Evolutionary conservation across 37 sponge, comb jelly and placozoan genomes (phyloP).

Genomic region (Crambe crambe): DNA sequence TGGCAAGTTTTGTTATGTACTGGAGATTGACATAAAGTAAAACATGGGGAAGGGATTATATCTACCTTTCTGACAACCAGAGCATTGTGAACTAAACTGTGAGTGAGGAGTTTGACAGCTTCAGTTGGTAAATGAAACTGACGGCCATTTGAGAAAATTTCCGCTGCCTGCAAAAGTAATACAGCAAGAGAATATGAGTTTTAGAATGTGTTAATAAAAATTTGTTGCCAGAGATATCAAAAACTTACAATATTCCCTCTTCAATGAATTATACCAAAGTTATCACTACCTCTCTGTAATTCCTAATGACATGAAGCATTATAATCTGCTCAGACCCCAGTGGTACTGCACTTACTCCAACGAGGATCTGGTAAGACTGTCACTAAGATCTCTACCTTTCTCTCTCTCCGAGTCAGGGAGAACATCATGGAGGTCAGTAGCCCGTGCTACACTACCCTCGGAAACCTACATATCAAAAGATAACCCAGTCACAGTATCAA

Average conservation of each 20-base stretch:
- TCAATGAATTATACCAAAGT: slow-evolving; percentile 42
- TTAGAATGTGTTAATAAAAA: no score
- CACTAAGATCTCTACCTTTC: neutral
- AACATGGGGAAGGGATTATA: no score
- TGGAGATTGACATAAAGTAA: no score
- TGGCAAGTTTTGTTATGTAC: no score
- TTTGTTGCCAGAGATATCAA: no score
- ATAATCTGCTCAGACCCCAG: neutral
- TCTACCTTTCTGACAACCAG: slow-evolving; percentile 76
- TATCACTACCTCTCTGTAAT: slow-evolving; percentile 14
- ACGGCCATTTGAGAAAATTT: slow-evolving; percentile 45
- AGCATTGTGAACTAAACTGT: slow-evolving; percentile 56
- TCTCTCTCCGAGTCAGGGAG: neutral
- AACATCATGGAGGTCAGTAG: slow-evolving; percentile 2
- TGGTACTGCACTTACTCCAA: slow-evolving; percentile 10
- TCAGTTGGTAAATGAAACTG: slow-evolving; percentile 38
- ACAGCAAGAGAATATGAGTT: no score
- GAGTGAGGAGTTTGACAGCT: slow-evolving; percentile 54
- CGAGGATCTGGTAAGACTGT: neutral
- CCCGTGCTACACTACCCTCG: slow-evolving; percentile 2
- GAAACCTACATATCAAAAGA: slow-evolving; percentile 14
- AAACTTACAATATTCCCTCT: slow-evolving; percentile 56
- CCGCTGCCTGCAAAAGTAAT: slow-evolving; percentile 69
- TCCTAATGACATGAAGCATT: no score
- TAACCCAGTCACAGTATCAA: no score